Conservation (phyloP, 2,113 vertebrate species). For the Poeciliopsis turrubarensis region DNA sequence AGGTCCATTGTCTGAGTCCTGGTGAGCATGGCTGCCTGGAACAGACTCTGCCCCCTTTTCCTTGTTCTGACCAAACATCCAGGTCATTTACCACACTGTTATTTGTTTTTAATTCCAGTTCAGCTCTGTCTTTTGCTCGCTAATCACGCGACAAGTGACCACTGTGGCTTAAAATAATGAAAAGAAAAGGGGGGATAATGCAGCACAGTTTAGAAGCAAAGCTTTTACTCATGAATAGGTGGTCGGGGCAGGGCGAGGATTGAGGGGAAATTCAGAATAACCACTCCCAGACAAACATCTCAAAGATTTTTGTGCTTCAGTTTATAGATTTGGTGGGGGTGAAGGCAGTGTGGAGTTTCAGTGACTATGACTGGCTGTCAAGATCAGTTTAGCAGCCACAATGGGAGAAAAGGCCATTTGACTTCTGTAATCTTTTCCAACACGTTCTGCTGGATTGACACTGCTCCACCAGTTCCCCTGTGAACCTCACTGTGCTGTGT, state of each 20-base stretch:
- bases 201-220: conserved; percentile 62
- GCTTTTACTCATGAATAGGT: conserved; percentile 70
- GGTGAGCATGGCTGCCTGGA: conserved; percentile 81
- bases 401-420: conserved; percentile 76
- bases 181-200: conserved; percentile 47
- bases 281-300: conserved; percentile 65
- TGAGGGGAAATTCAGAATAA: conserved; percentile 67
- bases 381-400: conserved; percentile 75
- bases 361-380: conserved; percentile 74
- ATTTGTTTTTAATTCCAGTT: conserved; percentile 76
- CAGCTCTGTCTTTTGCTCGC: conserved; percentile 61
- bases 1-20: conserved; percentile 95
- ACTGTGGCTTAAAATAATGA: conserved; percentile 38
- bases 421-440: conserved; percentile 76
- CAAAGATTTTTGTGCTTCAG: conserved; percentile 68
- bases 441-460: conserved; percentile 65
- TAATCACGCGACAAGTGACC: conserved; percentile 80
- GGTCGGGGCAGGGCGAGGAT: conserved; percentile 28
- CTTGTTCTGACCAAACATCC: conserved; percentile 68
- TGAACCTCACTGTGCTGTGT: conserved; percentile 33
- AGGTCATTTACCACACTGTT: conserved; percentile 76
- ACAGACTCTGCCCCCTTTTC: conserved; percentile 33
- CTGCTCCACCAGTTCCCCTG: conserved; percentile 38
- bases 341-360: conserved; percentile 47
- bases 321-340: conserved; percentile 66